Base-by-base conservation (phyloP, 2,888 invertebrate genomes). In the Amphipoea oculea region DNA sequence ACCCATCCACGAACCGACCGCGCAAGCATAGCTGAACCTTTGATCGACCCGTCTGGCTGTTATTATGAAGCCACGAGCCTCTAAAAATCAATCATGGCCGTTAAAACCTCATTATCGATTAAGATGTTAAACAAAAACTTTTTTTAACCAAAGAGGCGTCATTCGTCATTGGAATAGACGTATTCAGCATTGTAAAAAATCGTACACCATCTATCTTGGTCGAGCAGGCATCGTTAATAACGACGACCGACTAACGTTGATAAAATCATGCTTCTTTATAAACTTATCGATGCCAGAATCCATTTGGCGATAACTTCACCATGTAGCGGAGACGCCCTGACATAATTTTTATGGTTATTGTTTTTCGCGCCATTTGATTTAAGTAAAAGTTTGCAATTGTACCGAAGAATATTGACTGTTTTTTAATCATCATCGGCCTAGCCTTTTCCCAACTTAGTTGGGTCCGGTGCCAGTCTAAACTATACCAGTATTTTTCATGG, bases 181-280 rank as follows among this genome's bases (percentile, higher is more conserved):
- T 86, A 84, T 89, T 87, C 80, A 84, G 83, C 81, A 51, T 75
- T 86, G 85, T 86, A 89, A 90, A 91, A 93, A 94, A 92, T 88
- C 85, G 78, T 73, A 81, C 86, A 83, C 88, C 91, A 94, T 94
- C 93, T 90, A 93, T 94, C 94, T 93, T 92, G 90, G 89, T 87
- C 84, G 80, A 73, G 86, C 89, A 81, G 75, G 79, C 89, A 90
- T 92, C 94, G 92, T 94, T 94, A 92, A 92, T 94, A 94, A 93
- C 91, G 84, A 86, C 90, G 92, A 92, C 91, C 90, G 91, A 87
- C 92, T 92, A 91, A 91, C 84, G 91, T 77, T 89, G 95, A 95
- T 95, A 94, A 93, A 91, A 94, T 94, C 94, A 88, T 87, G 92
- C 93, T 92, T 92, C 92, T 90, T 90, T 87, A 86, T 83, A 88